Evolutionary conservation across 1,140 invertebrate species (phyloP), one percentile per base, ranked within the genome.

Genomic region (Drosophila truncata): DNA sequence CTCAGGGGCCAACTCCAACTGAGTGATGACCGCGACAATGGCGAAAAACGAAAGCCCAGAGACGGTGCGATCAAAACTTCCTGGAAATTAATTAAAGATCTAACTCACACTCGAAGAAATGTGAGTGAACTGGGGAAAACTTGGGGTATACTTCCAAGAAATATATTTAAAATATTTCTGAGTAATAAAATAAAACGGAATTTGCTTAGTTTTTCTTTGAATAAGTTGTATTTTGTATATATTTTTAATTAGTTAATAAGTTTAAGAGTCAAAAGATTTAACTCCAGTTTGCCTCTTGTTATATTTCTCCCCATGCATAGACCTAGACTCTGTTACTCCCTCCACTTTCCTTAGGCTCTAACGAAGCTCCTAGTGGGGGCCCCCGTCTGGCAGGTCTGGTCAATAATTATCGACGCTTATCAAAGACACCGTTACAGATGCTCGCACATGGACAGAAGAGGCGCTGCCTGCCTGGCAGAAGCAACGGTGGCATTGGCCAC

Each of bases 351-450:
- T 54, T 20, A 13, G 62, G 47, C 73, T 77, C 74, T 77, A 78
- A 78, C 76, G 65, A 78, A 78, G 74, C 44, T 64, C 62, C 74
- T 52, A 54, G 25, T 64, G 52, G 47, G 47, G 69, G 57, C 69
- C 55, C 37, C 50, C 64, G 55, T 61, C 73, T 59, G 74, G 54
- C 62, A 62, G 44, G 73, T 39, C 80, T 77, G 70, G 71, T 85
- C 85, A 90, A 90, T 90, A 90, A 90, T 90, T 90, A 90, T 90
- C 85, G 85, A 90, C 85, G 85, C 85, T 90, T 90, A 90, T 90
- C 85, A 90, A 90, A 90, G 85, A 71, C 85, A 90, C 85, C 85
- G 85, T 90, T 90, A 90, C 85, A 85, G 85, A 88, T 90, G 84
- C 84, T 82, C 84, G 80, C 84, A 87, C 81, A 82, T 78, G 81